These are phyloP conservation scores for Ellobius talpinus DNA, from an alignment of 2,113 vertebrate species.

Conservation along the genomic window DNA sequence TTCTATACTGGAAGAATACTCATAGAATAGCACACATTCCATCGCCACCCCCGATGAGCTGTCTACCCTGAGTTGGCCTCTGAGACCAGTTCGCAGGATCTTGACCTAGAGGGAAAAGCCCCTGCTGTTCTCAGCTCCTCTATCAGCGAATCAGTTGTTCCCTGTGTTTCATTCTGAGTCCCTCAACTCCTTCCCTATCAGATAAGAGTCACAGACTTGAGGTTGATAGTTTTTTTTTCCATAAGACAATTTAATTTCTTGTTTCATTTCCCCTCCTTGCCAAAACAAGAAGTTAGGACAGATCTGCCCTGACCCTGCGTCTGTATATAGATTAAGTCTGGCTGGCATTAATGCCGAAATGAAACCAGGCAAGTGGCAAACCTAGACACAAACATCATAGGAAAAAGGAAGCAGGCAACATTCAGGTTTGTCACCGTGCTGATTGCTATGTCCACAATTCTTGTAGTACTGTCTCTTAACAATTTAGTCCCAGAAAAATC, in stretches of 20 bases:
- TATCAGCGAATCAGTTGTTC: accelerated
- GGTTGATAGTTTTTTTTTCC: not conserved
- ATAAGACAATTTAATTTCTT: not conserved
- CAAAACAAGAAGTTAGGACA: not conserved
- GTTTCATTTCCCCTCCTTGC: not conserved
- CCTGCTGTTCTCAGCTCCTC: too few relatives aligned
- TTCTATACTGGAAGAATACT: not conserved
- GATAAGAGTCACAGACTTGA: not conserved
- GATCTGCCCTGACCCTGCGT: not conserved
- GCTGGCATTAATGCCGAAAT: not conserved
- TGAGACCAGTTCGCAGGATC: accelerated
- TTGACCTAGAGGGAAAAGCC: not conserved
- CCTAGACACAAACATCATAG: not conserved
- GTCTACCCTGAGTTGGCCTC: not conserved
- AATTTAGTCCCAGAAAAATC: not conserved
- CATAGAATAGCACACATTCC: accelerated
- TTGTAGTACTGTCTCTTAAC: not conserved
- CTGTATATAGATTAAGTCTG: not conserved
- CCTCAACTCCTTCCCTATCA: not conserved
- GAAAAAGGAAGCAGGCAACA: not conserved
- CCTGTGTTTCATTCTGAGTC: not conserved
- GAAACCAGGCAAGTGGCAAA: not conserved
- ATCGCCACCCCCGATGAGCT: accelerated
- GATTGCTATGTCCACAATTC: accelerated
- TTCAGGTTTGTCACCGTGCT: not conserved